phyloP scores from a whole-genome alignment of 1,140 invertebrate genomes.

The Rhopalosiphum padi region DNA sequence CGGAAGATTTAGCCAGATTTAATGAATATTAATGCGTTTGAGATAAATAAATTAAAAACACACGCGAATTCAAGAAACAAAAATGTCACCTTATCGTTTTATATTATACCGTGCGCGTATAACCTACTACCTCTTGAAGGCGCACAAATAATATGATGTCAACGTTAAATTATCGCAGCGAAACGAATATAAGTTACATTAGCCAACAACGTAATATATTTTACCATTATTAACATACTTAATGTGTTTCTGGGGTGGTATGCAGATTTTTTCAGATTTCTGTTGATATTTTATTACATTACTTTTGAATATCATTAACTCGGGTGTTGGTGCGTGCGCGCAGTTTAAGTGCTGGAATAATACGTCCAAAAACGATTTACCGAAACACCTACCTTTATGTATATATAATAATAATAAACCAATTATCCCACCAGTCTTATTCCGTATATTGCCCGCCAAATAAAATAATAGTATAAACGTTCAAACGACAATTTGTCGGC shows the following conservation, averaged over 20 bases:
- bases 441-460: not conserved
- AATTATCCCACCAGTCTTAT: not conserved
- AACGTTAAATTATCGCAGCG: not conserved
- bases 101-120: not conserved
- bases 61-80: not conserved
- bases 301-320: not conserved
- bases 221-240: not conserved
- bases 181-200: not conserved
- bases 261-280: conserved; percentile 8
- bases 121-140: not conserved
- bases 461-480: not conserved
- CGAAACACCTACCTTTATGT: not conserved
- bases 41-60: not conserved
- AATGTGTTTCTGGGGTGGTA: not conserved
- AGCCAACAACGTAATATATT: not conserved
- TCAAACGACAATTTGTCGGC: not conserved
- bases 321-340: not conserved
- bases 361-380: not conserved
- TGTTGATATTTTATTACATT: conserved; percentile 16
- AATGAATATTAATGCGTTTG: not conserved
- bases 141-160: not conserved
- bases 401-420: not conserved
- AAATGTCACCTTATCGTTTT: not conserved
- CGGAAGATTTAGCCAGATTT: not conserved
- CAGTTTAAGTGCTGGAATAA: not conserved